Base-by-base conservation (phyloP, 2,888 invertebrate genomes). In the Pseudanteris insignis region DNA sequence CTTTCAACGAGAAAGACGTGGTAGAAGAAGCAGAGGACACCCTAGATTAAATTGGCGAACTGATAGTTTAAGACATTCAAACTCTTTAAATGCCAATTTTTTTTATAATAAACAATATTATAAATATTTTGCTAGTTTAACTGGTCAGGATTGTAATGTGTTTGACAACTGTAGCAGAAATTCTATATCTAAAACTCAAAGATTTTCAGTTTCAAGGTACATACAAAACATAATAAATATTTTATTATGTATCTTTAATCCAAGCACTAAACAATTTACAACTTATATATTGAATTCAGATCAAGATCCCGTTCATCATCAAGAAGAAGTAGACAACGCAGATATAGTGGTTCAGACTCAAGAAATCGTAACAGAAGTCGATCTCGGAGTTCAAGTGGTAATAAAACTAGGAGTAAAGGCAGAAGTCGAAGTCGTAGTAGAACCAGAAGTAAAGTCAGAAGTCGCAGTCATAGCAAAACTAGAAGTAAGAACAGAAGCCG, bases 71-170 rank as follows among this genome's bases (percentile, higher is more conserved):
- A n/a, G n/a, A n/a, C n/a, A n/a, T n/a, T n/a, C n/a, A n/a, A n/a
- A n/a, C n/a, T n/a, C n/a, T n/a, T n/a, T n/a, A n/a, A n/a, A n/a
- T n/a, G n/a, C n/a, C n/a, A n/a, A n/a, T 64, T 68, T 82, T 10
- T 55, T 55, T 36, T 80, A 81, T 47, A 77, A 82, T 62, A 81
- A 82, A 26, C 81, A 83, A 63, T 83, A 83, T 67, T 80, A 81
- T 64, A 86, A 86, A 67, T 87, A 88, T 59, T 86, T 87, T 64
- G 84, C 86, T 38, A 86, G 83, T 68, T 79, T 88, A 24, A 81
- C 85, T 0, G 84, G 85, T 33, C 81, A 84, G 29, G 84, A 85
- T 40, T 79, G 81, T 12, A 84, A 83, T 48, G 82, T 82, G 63
- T 83, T 84, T 65, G 83, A 83, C 38, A 80, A 71, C 43, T 73